Evolutionary conservation across 2,888 invertebrate species (phyloP), one percentile per base, ranked within the genome.

Genomic region (Caenorhabditis panamensis): DNA sequence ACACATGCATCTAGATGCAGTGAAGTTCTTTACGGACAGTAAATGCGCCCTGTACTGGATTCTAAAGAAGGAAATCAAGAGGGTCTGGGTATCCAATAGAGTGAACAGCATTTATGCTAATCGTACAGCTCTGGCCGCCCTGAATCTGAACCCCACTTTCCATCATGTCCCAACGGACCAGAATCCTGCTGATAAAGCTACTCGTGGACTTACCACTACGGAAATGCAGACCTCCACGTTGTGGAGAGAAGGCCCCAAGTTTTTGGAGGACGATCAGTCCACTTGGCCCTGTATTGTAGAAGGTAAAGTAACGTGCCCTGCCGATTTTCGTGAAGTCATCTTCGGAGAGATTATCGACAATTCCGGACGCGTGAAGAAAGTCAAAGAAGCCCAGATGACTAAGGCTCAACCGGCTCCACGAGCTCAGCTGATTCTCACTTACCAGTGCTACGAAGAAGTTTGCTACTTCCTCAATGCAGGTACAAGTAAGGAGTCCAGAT

Each of bases 101-200:
- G 69, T 69, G 0, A 26, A 18, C 0, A 11, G 18, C 24, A 54
- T 72, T 9, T 20, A 51, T 6, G 16, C 18, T 1, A 62, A 53
- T 22, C n/a, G 18, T 16, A 11, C 6, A 3, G 24, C 22, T 13
- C 37, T 73, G 9, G 13, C 13, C 1, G 26, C 51, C 16, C 28
- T 49, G 6, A 16, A 36, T 3, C 9, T 58, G 0, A 22, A 47
- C 1, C 53, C 61, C 22, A 2, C 11, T 1, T 44, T 79, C 11
- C 67, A 78, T 0, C 86, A 90, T 69, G 84, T 90, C 1, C 69
- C 71, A 0, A 83, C 87, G 0, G 54, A 79, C 1, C 62, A 82
- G 8, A 91, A 91, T 73, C 89, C 91, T 0, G 90, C 90, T 1
- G 90, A 91, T 51, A 68, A 86, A 28, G 86, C 87, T 0, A 86